Evolutionary conservation across 2,888 invertebrate genomes (phyloP), one percentile per base, ranked within the genome.

Genomic region (Dromius quadrimaculatus): DNA sequence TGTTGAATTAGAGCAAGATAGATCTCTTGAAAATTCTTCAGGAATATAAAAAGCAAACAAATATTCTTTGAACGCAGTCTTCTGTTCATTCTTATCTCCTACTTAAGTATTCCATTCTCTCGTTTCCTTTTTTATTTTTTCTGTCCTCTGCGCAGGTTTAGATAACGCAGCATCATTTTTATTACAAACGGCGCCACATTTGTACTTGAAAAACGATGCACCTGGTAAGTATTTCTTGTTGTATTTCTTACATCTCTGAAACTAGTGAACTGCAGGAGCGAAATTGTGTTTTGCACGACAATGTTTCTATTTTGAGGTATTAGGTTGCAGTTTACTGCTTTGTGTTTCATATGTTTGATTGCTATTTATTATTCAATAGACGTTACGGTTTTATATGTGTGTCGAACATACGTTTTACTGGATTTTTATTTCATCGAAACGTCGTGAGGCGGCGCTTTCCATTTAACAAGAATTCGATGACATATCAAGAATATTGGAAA

Each of bases 151-250:
- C n/a, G n/a, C n/a, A n/a, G n/a, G n/a, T n/a, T n/a, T n/a, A 61
- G 61, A 61, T 61, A 61, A 61, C 20, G 61, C 20, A 61, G 20
- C 38, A 63, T 45, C 64, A 64, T 47, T 64, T 64, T 64, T 64
- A 64, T 64, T 64, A 47, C 47, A 64, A 64, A 64, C 47, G 64
- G 64, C 19, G 64, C 22, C 62, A 54, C 54, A 43, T 41, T 43
- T 63, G 63, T 32, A 64, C 11, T 28, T 64, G 43, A 64, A 64
- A 64, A 64, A 64, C 47, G 64, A 64, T 64, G 43, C 36, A 64
- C 47, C 64, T 64, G 64, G 50, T 65, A 13, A 34, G 17, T 65
- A 38, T 64, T 64, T 64, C 47, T 64, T 63, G 13, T 8, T 54
- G n/a, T 28, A n/a, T 2, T 54, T 23, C 45, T 63, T 36, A 34